These are phyloP conservation scores for Montipora efflorescens DNA, from an alignment of 64 coral and sea anemone genomes.

Conservation along the genomic window DNA sequence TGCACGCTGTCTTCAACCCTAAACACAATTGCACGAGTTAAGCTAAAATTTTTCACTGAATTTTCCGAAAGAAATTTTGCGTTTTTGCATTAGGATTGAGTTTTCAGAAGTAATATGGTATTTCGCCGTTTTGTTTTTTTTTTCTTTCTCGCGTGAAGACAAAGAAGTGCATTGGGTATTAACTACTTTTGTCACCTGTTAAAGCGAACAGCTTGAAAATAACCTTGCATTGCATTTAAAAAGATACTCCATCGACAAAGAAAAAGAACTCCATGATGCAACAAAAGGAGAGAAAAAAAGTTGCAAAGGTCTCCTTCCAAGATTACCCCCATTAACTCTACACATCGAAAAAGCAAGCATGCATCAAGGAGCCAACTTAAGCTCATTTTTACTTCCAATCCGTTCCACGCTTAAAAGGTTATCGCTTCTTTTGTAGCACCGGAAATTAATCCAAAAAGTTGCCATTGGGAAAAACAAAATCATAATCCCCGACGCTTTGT, in stretches of 20 bases:
- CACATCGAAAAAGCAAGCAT: not conserved
- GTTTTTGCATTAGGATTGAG: not conserved
- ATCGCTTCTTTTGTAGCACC: not conserved
- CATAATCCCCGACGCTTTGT: constrained; percentile 25
- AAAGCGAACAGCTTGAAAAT: not conserved
- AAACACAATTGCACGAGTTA: not conserved
- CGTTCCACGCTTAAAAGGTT: not conserved
- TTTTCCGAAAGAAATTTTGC: not conserved
- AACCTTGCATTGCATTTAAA: constrained; percentile 11
- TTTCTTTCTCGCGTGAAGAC: constrained; percentile 1
- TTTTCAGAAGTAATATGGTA: not conserved
- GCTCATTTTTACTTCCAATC: not conserved
- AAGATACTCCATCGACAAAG: not conserved
- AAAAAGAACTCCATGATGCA: not conserved
- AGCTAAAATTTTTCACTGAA: not conserved
- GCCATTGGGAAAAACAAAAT: not conserved
- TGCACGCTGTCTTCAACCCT: not conserved
- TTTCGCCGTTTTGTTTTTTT: not conserved
- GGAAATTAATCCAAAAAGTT: not conserved
- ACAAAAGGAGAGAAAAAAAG: not conserved
- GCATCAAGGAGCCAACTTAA: not conserved
- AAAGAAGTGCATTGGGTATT: constrained; percentile 21
- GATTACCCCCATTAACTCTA: not conserved
- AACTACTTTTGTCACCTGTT: constrained; percentile 33
- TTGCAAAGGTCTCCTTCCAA: not conserved